Conservation (phyloP, 1,140 invertebrate species). For the Pogonomyrmex barbatus region DNA sequence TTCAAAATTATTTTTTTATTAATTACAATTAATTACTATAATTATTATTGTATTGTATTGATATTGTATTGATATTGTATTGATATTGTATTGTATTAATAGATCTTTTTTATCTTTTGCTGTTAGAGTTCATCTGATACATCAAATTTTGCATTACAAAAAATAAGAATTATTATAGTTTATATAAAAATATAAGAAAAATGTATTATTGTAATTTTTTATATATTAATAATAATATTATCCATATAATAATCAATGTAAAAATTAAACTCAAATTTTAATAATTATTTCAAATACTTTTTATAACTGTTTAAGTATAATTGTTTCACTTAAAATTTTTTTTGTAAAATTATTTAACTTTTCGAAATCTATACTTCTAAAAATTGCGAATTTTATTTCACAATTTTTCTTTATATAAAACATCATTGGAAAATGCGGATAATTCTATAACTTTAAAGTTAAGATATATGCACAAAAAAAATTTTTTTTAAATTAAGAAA, state of each 20-base stretch:
- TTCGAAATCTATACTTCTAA: background rate
- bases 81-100: too few relatives aligned
- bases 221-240: background rate
- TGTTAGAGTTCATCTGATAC: background rate
- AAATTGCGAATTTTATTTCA: background rate
- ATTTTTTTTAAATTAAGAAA: too few relatives aligned
- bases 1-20: background rate
- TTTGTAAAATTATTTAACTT: background rate
- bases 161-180: background rate
- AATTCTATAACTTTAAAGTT: background rate
- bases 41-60: too few relatives aligned
- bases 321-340: background rate
- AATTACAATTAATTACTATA: background rate
- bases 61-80: too few relatives aligned
- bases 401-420: constrained; percentile 1
- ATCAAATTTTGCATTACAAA: background rate
- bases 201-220: background rate
- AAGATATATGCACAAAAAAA: background rate
- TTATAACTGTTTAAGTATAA: background rate
- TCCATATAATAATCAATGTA: background rate
- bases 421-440: background rate
- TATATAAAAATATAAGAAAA: background rate
- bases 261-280: background rate
- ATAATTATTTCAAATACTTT: background rate
- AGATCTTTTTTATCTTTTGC: background rate